These are phyloP conservation scores for Caiman crocodilus DNA, from an alignment of 2,797 vertebrate species.

Conservation along the genomic window DNA sequence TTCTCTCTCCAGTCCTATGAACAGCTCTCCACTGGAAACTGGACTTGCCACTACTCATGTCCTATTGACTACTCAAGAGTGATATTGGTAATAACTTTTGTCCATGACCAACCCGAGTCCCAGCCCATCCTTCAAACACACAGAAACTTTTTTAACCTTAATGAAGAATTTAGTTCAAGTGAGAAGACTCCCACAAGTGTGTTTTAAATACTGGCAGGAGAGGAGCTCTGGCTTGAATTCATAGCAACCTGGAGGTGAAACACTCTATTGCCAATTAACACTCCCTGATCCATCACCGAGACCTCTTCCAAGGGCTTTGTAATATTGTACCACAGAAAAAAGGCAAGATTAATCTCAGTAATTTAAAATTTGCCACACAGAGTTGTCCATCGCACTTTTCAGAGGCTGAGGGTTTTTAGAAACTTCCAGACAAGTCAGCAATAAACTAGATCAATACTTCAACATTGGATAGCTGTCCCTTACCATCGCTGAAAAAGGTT, in stretches of 20 bases:
- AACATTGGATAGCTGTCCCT: not conserved
- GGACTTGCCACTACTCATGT: not conserved
- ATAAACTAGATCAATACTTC: not conserved
- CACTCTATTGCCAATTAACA: not conserved
- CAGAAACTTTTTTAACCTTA: accelerated
- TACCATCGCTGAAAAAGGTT: not conserved
- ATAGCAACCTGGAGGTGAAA: not conserved
- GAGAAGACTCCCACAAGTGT: not conserved
- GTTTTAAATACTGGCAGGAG: not conserved
- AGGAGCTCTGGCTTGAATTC: not conserved
- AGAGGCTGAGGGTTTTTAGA: accelerated
- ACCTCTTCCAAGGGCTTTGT: not conserved
- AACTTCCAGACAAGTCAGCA: not conserved
- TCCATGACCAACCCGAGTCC: not conserved
- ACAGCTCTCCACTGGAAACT: not conserved
- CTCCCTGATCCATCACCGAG: not conserved
- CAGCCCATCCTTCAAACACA: not conserved
- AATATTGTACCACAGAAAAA: not conserved
- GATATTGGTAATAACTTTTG: not conserved
- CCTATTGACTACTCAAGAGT: not conserved
- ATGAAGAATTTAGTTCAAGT: not conserved
- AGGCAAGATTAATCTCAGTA: not conserved
- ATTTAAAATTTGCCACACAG: accelerated
- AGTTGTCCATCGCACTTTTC: accelerated
- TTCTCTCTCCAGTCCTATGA: not conserved